A percentile compares a stretch with the other conserved stretches of the same genome.
Conservation (phyloP, 2,888 invertebrate genomes). For the Caprella mutica region DNA sequence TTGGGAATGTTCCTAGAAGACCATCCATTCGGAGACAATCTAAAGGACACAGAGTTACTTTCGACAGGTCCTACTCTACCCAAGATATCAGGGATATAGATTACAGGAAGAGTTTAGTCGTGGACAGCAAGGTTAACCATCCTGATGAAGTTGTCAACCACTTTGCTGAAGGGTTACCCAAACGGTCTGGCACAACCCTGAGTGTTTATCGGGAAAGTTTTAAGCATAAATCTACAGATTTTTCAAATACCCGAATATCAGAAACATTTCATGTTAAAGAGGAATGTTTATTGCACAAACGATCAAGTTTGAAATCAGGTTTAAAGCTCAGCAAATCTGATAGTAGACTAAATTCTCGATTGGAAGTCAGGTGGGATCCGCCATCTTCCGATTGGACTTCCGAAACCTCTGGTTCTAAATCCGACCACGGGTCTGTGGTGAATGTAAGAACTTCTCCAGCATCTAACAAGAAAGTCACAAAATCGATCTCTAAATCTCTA, state of each 20-base stretch:
- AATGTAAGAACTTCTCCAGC: slow-evolving; percentile 4
- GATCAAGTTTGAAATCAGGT: slow-evolving; percentile 2
- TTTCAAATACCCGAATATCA: no score
- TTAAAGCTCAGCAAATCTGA: slow-evolving; percentile 7
- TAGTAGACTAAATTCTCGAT: neutral
- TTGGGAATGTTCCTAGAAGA: no score
- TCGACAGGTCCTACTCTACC: neutral
- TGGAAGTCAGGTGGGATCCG: slow-evolving; percentile 8
- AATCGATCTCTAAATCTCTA: neutral
- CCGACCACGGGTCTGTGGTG: neutral
- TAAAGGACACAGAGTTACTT: neutral
- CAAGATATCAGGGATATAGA: neutral
- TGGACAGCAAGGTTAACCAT: slow-evolving; percentile 1
- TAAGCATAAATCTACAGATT: neutral
- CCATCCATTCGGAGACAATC: no score
- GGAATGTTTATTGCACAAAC: neutral
- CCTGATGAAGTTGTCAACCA: no score
- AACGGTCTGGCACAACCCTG: neutral
- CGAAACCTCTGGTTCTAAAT: no score
- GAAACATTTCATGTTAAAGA: no score
- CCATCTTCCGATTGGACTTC: no score
- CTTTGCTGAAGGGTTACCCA: neutral
- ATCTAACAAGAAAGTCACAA: neutral
- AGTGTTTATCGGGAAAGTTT: neutral
- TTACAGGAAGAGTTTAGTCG: slow-evolving; percentile 7